phyloP scores from a whole-genome alignment of 2,888 invertebrate species.

The Tinea trinotella region DNA sequence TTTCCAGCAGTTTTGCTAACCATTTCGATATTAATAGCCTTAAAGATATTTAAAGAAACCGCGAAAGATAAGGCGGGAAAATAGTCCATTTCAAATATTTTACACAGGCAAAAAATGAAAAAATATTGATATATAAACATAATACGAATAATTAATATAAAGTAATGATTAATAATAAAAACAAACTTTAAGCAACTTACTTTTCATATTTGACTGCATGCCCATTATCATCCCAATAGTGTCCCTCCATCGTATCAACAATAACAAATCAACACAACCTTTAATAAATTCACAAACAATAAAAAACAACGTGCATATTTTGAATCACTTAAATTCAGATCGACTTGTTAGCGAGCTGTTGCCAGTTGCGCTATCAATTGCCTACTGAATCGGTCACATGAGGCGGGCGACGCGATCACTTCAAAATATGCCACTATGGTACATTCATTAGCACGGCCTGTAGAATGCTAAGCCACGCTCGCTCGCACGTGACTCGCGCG shows the following conservation, averaged over 20 bases:
- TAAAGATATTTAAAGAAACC: no score
- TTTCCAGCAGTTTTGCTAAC: no score
- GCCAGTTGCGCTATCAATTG: no score
- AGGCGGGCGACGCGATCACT: slow-evolving; percentile 37
- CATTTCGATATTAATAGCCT: no score
- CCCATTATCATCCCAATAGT: slow-evolving; percentile 64
- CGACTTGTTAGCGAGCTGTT: not conserved
- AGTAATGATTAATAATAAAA: no score
- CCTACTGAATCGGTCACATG: slow-evolving; percentile 53
- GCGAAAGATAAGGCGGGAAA: no score
- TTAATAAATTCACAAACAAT: no score
- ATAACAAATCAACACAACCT: not conserved
- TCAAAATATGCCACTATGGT: slow-evolving; percentile 58
- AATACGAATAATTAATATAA: no score
- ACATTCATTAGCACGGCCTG: slow-evolving; percentile 31
- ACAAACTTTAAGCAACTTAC: no score
- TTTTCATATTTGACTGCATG: slow-evolving; percentile 58
- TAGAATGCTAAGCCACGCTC: slow-evolving; percentile 35
- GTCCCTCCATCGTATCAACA: slow-evolving; percentile 45
- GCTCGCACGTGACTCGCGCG: slow-evolving; percentile 44
- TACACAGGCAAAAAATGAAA: no score
- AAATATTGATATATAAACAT: no score
- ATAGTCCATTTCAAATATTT: no score
- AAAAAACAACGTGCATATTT: not conserved
- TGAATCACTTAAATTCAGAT: not conserved